Conservation (phyloP, 2,113 vertebrate species). For the Nesogale talazaci region DNA sequence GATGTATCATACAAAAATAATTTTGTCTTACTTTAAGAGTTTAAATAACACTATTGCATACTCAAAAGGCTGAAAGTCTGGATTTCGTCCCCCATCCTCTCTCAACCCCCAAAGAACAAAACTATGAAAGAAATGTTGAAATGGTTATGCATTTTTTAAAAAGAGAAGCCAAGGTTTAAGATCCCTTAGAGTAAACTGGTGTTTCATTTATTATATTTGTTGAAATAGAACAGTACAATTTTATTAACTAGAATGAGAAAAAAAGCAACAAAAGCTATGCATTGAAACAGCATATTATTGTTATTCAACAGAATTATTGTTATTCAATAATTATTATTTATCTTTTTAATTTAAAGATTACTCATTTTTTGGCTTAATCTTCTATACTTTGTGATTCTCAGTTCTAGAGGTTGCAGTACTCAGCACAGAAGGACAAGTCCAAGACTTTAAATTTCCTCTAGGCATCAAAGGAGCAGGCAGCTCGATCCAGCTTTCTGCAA, state of each 20-base stretch:
- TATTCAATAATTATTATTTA: neutral
- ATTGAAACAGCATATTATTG: neutral
- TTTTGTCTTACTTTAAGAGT: slow-evolving; percentile 24
- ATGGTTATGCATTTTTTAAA: neutral
- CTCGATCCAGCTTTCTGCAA: slow-evolving; percentile 97
- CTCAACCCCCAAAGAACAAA: neutral
- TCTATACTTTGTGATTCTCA: slow-evolving; percentile 78
- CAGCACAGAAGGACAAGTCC: slow-evolving; percentile 98
- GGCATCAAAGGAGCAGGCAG: slow-evolving; percentile 92
- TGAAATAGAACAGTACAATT: neutral
- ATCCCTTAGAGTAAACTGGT: neutral
- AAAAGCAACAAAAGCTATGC: neutral
- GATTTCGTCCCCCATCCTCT: neutral
- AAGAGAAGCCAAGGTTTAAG: slow-evolving; percentile 7
- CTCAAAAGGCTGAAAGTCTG: neutral
- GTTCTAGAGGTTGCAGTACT: slow-evolving; percentile 98
- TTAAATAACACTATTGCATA: slow-evolving; percentile 17
- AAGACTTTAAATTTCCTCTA: slow-evolving; percentile 98
- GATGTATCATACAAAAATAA: slow-evolving; percentile 11
- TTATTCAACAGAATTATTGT: too few species aligned
- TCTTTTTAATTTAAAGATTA: slow-evolving; percentile 35
- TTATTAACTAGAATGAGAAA: neutral
- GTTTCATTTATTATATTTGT: slow-evolving; percentile 24
- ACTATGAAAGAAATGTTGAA: neutral
- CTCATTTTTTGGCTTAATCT: neutral